Evolutionary conservation across 2,797 vertebrate species (phyloP).

Genomic region (Okamejei kenojei): DNA sequence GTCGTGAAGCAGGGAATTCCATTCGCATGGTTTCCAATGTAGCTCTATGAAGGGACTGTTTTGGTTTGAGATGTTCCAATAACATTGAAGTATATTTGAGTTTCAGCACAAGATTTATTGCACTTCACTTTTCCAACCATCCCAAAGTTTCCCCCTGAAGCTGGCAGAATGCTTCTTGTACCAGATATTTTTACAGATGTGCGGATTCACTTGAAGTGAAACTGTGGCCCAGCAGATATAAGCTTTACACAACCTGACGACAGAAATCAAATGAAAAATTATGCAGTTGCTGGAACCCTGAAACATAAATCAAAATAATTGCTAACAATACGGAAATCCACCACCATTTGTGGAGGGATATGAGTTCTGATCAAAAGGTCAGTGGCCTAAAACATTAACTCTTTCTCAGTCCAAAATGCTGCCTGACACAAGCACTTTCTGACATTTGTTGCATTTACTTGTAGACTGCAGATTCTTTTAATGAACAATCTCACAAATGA

Average conservation of each 20-base stretch:
- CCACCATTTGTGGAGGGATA: background rate
- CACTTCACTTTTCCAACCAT: background rate
- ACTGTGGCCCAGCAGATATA: background rate
- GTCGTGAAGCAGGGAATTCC: background rate
- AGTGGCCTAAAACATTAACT: background rate
- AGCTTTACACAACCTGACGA: background rate
- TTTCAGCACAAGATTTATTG: background rate
- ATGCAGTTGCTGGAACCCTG: background rate
- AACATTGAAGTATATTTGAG: slow-evolving; percentile 11
- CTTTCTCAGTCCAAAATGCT: background rate
- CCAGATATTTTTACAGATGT: background rate
- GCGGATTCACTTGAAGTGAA: too few relatives aligned
- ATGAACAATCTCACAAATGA: background rate
- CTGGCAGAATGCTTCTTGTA: background rate
- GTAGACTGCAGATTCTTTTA: background rate
- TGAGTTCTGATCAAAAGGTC: background rate
- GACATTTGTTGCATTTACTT: background rate
- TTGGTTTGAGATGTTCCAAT: background rate
- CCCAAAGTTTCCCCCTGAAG: background rate
- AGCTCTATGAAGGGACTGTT: background rate
- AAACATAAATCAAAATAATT: background rate
- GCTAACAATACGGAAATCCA: background rate
- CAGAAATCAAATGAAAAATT: background rate
- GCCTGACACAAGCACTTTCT: background rate
- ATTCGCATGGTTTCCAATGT: background rate